Base-by-base conservation (phyloP, 1,140 invertebrate genomes). In the Brachionus rubens region DNA sequence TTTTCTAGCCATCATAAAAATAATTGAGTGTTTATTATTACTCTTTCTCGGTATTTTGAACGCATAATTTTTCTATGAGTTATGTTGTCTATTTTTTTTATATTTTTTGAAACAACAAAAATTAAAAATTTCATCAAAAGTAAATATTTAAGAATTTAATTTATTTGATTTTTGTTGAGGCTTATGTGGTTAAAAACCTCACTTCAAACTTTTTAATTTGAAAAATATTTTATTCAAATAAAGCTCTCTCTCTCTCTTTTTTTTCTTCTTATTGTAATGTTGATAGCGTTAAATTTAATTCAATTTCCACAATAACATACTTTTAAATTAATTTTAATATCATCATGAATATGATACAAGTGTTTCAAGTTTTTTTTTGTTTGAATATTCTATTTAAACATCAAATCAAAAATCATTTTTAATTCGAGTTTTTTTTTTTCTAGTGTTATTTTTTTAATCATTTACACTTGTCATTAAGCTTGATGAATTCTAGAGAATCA, bases 61-160 rank as follows among this genome's bases (percentile, higher is more conserved):
- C 59, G 59, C 59, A 65, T 65, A 65, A 65, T 46, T 46, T 14
- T 46, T n/a, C n/a, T n/a, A n/a, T n/a, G n/a, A n/a, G n/a, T n/a
- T n/a, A n/a, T n/a, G n/a, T n/a, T n/a, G n/a, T n/a, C n/a, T n/a
- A n/a, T n/a, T n/a, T n/a, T n/a, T n/a, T n/a, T n/a, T n/a, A n/a
- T n/a, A n/a, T n/a, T n/a, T n/a, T n/a, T n/a, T n/a, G n/a, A n/a
- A n/a, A n/a, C n/a, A n/a, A n/a, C n/a, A n/a, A n/a, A n/a, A n/a
- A n/a, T n/a, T n/a, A n/a, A n/a, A n/a, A n/a, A n/a, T n/a, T n/a
- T n/a, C n/a, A n/a, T n/a, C n/a, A 26, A 43, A 43, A 65, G 40
- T 43, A 65, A 65, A 65, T 65, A 65, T 65, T 65, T 65, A 65
- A 65, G 59, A 65, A 65, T 65, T 65, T 65, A 65, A 65, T 65